Percentiles rank a stretch among this genome's conserved stretches.
phyloP scores from a whole-genome alignment of 1,140 invertebrate species.

The Drosophila orena region DNA sequence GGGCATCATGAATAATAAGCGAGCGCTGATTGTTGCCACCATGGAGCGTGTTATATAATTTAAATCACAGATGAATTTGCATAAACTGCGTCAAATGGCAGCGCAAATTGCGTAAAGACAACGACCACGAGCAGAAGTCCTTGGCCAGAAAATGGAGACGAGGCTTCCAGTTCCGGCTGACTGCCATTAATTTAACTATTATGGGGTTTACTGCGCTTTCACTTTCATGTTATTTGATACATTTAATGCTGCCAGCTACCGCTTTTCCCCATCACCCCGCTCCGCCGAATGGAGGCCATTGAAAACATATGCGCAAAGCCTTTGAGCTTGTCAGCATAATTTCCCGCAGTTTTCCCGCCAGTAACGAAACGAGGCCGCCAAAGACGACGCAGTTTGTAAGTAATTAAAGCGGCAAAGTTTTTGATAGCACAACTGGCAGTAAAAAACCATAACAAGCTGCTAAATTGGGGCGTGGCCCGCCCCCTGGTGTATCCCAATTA shows the following conservation, averaged over 20 bases:
- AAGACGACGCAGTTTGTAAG: constrained; percentile 51
- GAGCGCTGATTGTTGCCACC: constrained; percentile 63
- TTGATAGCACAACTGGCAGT: constrained; percentile 67
- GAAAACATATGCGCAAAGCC: constrained; percentile 75
- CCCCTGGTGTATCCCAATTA: constrained; percentile 32
- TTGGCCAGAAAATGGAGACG: constrained; percentile 19
- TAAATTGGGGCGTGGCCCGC: constrained; percentile 48
- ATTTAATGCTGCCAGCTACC: constrained; percentile 43
- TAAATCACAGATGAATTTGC: constrained; percentile 65
- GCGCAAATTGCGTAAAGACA: constrained; percentile 60
- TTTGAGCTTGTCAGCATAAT: constrained; percentile 66
- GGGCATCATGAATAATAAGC: constrained; percentile 77
- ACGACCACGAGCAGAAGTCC: constrained; percentile 8
- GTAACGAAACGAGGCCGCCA: constrained; percentile 26
- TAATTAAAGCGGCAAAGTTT: constrained; percentile 77
- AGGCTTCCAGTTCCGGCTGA: constrained; percentile 32
- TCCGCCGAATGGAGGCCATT: too few relatives aligned
- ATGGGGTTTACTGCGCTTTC: constrained; percentile 75
- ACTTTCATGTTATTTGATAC: constrained; percentile 81
- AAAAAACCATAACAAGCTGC: constrained; percentile 48
- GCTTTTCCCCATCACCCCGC: neutral
- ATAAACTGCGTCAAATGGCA: constrained; percentile 65
- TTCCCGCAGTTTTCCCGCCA: constrained; percentile 14
- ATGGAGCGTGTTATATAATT: constrained; percentile 48
- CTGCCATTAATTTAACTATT: constrained; percentile 77